These are phyloP conservation scores for Adelphocoris suturalis DNA, from an alignment of 2,888 invertebrate species.

Conservation along the genomic window DNA sequence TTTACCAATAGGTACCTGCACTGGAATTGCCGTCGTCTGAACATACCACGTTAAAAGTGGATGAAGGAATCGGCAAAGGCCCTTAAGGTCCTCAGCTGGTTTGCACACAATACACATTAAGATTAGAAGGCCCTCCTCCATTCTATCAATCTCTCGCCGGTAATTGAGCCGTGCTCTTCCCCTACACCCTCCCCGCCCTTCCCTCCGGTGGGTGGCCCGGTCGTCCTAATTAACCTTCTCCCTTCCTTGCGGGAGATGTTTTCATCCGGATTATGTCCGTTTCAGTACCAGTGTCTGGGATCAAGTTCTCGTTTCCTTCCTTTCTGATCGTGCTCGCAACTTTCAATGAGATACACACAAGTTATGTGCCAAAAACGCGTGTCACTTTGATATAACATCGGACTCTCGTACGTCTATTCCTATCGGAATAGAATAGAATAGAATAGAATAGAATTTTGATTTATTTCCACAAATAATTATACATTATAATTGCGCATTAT, in stretches of 20 bases:
- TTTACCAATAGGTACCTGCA: no score
- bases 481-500: no score
- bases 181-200: background rate
- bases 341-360: no score
- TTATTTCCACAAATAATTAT: no score
- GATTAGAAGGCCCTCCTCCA: conserved; percentile 44
- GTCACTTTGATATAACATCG: no score
- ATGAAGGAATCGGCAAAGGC: conserved; percentile 4
- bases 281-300: background rate
- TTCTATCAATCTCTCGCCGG: conserved; percentile 65
- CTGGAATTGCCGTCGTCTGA: background rate
- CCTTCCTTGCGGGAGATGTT: conserved; percentile 12
- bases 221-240: conserved; percentile 41
- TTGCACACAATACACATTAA: conserved; percentile 61
- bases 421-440: no score
- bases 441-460: no score
- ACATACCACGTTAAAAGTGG: conserved; percentile 1
- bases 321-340: background rate
- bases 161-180: conserved; percentile 61
- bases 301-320: background rate
- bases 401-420: no score
- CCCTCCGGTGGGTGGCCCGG: conserved; percentile 16
- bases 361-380: no score
- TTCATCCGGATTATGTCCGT: conserved; percentile 26
- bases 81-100: conserved; percentile 44